Evolutionary conservation across 2,797 vertebrate species (phyloP), one percentile per base, ranked within the genome.

Genomic region (Phaenicophaeus curvirostris): DNA sequence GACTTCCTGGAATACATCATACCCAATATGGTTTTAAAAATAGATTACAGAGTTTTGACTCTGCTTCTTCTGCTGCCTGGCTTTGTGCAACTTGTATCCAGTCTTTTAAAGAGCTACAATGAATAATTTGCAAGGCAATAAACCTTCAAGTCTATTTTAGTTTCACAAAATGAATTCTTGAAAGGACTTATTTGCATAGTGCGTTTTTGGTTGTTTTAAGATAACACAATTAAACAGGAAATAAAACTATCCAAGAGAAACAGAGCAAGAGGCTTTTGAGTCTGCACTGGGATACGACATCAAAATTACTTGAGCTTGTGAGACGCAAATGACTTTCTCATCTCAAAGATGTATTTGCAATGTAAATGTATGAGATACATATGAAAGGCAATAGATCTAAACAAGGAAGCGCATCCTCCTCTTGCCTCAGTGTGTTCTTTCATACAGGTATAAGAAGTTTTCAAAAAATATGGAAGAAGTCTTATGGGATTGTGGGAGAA

Each of bases 161-260:
- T 89, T 96, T 93, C 83, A 90, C 75, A 79, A 85, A 96, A 73
- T 74, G 72, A 79, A 82, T 87, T 91, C 62, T 95, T 96, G 81
- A 94, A 95, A 94, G 75, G 17, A 57, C 46, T 78, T 71, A 89
- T 95, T 96, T 96, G 72, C 88, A 92, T 96, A 90, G 71, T 66
- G 78, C 44, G 19, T 84, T 93, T 95, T 94, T 96, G 92, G 94
- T 94, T 93, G 85, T 91, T 96, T 96, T 93, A 93, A 94, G 94
- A 95, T 95, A 95, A 97, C 73, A 74, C 80, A 92, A 87, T 76
- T 90, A 91, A 92, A 71, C n/a, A 48, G 62, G 65, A 72, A 89
- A 82, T 80, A 33, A 4, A 85, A 77, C 81, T 87, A 87, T 91
- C 68, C 59, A 51, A 87, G 90, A 25, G 66, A 87, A 88, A 59